Base-by-base conservation (phyloP, 2,797 vertebrate genomes). In the Onychomys arenicola region DNA sequence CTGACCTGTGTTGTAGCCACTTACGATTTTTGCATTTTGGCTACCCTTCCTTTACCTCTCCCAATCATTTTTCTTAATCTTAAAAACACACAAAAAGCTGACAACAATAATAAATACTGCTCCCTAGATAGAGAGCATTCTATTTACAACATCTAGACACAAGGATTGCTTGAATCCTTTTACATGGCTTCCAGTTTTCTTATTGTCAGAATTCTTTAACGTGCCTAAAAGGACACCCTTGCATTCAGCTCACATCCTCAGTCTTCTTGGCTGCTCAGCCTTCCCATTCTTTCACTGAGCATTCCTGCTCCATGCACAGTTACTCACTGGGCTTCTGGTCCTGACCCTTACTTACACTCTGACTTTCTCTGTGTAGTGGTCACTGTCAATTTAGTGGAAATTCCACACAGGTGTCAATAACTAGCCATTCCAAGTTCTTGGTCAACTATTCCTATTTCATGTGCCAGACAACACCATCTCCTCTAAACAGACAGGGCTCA, bases 161-260 rank as follows among this genome's bases (percentile, higher is more conserved):
- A 8, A 32, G 16, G 12, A 46, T 63, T 80, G 19, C 67, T 86
- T 37, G 17, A 92, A 46, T 73, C 17, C 46, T 73, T 85, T 80
- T 10, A 46, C 6, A 1, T 7, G 4, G 6, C 10, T 80, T 91
- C 43, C 4, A 49, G 52, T 93, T 95, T 65, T 84, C 61, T 52
- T 83, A 63, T 32, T 2, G 40, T 96, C 67, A 83, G n/a, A 87
- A 43, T 14, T 85, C 75, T 5, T 78, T n/a, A 34, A 1, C 1
- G 49, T 19, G 29, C 0, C 29, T 55, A 49, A 29, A 6, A 37
- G 52, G 34, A 25, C 49, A 76, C 46, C 52, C 5, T 9, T 11
- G 27, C 12, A 9, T 3, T 40, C 27, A 77, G 34, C 14, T 34
- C 6, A 8, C 9, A 46, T 2, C 13, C 19, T 23, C 0, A 6